These are phyloP conservation scores for Lerema accius DNA, from an alignment of 1,140 invertebrate species.

Conservation along the genomic window DNA sequence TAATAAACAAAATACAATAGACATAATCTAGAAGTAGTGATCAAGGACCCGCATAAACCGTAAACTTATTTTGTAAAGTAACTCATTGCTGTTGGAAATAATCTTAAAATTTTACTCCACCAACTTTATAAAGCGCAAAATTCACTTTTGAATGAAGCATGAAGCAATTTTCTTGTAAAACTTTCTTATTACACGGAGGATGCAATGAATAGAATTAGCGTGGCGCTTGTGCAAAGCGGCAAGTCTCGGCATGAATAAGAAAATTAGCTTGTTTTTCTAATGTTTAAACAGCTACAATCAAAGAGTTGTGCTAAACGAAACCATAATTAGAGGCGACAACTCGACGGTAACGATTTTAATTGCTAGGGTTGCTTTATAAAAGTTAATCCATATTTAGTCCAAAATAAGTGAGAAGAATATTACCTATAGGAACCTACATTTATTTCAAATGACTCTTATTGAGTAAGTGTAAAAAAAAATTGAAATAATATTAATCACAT, in stretches of 20 bases:
- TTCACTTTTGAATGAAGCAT: constrained; percentile 25
- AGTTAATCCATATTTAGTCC: no score
- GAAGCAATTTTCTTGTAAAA: constrained; percentile 34
- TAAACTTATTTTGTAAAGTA: neutral
- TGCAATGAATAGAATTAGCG: constrained; percentile 35
- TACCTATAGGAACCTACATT: no score
- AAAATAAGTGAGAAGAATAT: no score
- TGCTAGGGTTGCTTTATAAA: constrained; percentile 1
- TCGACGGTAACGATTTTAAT: constrained; percentile 35
- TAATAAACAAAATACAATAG: no score
- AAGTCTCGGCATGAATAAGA: constrained; percentile 29
- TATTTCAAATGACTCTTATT: no score
- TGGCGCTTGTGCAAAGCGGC: constrained; percentile 25
- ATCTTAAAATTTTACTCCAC: neutral
- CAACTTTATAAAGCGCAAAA: constrained; percentile 13
- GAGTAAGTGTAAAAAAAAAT: no score
- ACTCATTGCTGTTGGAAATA: constrained; percentile 1
- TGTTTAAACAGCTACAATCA: constrained; percentile 54
- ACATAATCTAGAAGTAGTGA: neutral
- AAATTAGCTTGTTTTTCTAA: constrained; percentile 54
- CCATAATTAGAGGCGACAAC: constrained; percentile 59
- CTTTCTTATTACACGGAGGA: constrained; percentile 34
- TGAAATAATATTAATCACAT: no score
- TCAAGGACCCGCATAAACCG: neutral
- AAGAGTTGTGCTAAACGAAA: constrained; percentile 53